These are phyloP conservation scores for Delphinus delphis DNA, from an alignment of 2,113 vertebrate genomes.

Conservation along the genomic window DNA sequence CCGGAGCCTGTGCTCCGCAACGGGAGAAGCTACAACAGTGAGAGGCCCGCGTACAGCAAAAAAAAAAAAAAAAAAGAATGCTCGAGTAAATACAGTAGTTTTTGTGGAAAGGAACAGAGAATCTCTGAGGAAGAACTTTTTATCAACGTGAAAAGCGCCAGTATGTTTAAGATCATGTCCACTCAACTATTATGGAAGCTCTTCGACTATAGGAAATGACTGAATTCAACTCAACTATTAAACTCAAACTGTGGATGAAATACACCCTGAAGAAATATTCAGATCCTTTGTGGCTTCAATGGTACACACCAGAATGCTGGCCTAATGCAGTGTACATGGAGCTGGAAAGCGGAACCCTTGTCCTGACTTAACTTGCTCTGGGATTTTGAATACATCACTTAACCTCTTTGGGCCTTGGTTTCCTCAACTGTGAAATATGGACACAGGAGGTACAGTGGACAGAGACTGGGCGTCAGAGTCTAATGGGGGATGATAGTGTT, in stretches of 20 bases:
- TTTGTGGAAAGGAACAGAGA: neutral
- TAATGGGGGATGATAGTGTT: neutral
- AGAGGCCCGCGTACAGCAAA: no score
- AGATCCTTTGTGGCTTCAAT: neutral
- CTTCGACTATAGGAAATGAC: neutral
- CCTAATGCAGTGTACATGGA: rapidly evolving
- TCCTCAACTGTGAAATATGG: neutral
- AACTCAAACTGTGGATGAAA: neutral
- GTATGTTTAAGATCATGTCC: neutral
- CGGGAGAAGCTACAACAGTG: no score
- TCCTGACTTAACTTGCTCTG: neutral
- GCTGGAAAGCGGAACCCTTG: neutral
- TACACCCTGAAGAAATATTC: neutral
- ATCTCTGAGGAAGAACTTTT: neutral
- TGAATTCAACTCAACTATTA: neutral
- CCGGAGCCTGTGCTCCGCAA: no score
- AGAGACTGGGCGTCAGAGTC: neutral
- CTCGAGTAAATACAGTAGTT: neutral
- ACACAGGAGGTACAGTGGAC: neutral
- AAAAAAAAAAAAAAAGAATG: neutral
- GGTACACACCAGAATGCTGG: neutral
- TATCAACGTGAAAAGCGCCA: neutral
- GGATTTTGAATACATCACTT: neutral
- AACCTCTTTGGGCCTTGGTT: neutral
- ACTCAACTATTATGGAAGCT: neutral